Evolutionary conservation across 2,888 invertebrate species (phyloP).

Genomic region (Drosophila prostipennis): DNA sequence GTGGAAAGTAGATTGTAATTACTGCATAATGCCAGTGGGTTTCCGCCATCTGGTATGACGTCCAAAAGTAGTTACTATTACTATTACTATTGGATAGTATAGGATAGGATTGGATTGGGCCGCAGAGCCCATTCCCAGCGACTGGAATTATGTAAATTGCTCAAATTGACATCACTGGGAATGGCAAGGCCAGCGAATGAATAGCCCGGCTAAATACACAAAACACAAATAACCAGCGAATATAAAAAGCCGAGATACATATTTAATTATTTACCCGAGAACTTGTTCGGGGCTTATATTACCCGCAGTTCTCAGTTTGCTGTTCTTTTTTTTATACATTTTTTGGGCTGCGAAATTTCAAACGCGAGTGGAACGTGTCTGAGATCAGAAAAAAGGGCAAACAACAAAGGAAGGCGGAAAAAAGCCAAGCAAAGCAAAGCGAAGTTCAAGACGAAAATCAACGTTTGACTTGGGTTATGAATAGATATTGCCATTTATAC

Average conservation of each 20-base stretch:
- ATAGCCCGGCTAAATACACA: conserved; percentile 40
- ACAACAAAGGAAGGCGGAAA: conserved; percentile 29
- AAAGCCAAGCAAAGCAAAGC: conserved; percentile 6
- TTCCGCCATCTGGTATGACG: conserved; percentile 23
- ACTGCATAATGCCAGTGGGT: conserved; percentile 12
- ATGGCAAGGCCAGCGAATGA: conserved; percentile 44
- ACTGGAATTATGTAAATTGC: conserved; percentile 68
- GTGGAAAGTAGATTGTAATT: conserved; percentile 4
- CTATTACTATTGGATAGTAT: conserved; percentile 25
- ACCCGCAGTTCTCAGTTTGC: conserved; percentile 12
- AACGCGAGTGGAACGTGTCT: conserved; percentile 46
- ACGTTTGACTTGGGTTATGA: conserved; percentile 7
- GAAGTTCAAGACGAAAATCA: conserved; percentile 20
- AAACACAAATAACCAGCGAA: conserved; percentile 51
- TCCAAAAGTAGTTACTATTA: conserved; percentile 17
- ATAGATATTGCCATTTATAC: conserved; percentile 21
- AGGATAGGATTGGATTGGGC: conserved; percentile 3
- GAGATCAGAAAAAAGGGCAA: conserved; percentile 26
- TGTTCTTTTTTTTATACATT: conserved; percentile 8
- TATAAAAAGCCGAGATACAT: conserved; percentile 44
- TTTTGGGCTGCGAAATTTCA: conserved; percentile 27
- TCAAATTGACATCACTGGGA: conserved; percentile 42
- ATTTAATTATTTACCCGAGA: conserved; percentile 69
- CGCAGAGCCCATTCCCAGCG: conserved; percentile 35
- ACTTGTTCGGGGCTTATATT: conserved; percentile 60